These are phyloP conservation scores for Syngnathus typhle DNA, from an alignment of 2,113 vertebrate species.

Conservation along the genomic window DNA sequence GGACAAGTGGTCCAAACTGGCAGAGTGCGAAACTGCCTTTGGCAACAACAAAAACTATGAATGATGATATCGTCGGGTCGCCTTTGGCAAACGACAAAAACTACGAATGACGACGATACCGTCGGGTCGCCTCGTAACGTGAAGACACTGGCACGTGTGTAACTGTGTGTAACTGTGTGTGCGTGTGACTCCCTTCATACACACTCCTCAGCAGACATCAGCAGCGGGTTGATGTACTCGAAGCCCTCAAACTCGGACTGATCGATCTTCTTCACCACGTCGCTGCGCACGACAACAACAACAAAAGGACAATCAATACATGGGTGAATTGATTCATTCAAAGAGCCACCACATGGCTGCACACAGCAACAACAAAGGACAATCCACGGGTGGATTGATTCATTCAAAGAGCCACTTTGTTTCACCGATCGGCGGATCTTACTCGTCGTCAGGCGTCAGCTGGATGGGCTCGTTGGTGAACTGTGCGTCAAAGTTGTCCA, in stretches of 20 bases:
- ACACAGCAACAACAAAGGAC: neutral
- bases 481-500: slow-evolving; percentile 97
- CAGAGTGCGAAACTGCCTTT: slow-evolving; percentile 70
- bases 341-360: too few species aligned
- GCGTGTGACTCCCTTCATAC: slow-evolving; percentile 71
- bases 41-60: slow-evolving; percentile 57
- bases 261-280: slow-evolving; percentile 96
- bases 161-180: slow-evolving; percentile 7
- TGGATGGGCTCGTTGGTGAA: slow-evolving; percentile 99
- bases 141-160: slow-evolving; percentile 42
- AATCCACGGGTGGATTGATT: too few species aligned
- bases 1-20: slow-evolving; percentile 74
- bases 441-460: slow-evolving; percentile 97
- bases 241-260: slow-evolving; percentile 99
- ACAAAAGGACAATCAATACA: neutral
- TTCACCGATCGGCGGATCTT: slow-evolving; percentile 60
- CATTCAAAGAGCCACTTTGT: neutral
- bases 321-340: neutral
- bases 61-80: slow-evolving; percentile 35
- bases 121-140: slow-evolving; percentile 46
- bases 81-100: slow-evolving; percentile 68
- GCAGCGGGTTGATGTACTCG: slow-evolving; percentile 97
- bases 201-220: slow-evolving; percentile 99
- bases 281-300: slow-evolving; percentile 65
- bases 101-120: slow-evolving; percentile 39